These are phyloP conservation scores for Dasysyrphus tricinctus DNA, from an alignment of 2,888 invertebrate genomes.

Conservation along the genomic window DNA sequence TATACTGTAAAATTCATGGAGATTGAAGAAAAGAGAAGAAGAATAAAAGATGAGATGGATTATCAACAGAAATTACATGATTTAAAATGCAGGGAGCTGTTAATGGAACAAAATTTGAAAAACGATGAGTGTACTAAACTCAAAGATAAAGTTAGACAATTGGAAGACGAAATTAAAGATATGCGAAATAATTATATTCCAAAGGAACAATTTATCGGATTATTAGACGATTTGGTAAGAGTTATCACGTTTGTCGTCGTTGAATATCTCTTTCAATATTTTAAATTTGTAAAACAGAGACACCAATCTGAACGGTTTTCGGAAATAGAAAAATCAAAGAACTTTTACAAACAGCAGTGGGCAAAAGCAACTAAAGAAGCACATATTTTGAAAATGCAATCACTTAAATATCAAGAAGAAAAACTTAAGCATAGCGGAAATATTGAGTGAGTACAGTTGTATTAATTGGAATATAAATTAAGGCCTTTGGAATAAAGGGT, in stretches of 20 bases:
- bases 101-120: slow-evolving; percentile 82
- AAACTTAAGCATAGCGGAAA: slow-evolving; percentile 71
- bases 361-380: slow-evolving; percentile 88
- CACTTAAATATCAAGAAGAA: slow-evolving; percentile 76
- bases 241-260: neutral
- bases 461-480: no score
- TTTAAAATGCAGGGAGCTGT: slow-evolving; percentile 84
- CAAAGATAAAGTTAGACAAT: slow-evolving; percentile 76
- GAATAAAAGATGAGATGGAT: slow-evolving; percentile 86
- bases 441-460: slow-evolving; percentile 75
- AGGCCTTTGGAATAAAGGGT: no score
- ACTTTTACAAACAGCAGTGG: slow-evolving; percentile 91
- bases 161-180: slow-evolving; percentile 80
- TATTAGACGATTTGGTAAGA: slow-evolving; percentile 87
- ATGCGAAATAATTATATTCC: slow-evolving; percentile 86
- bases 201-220: slow-evolving; percentile 87
- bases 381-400: slow-evolving; percentile 85
- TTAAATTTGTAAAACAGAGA: slow-evolving; percentile 64
- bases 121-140: slow-evolving; percentile 83
- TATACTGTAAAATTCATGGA: slow-evolving; percentile 86
- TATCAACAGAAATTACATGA: slow-evolving; percentile 85
- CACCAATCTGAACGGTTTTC: slow-evolving; percentile 85
- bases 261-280: neutral
- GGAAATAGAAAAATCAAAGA: slow-evolving; percentile 87
- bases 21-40: slow-evolving; percentile 85